A percentile compares a stretch with the other conserved stretches of the same genome.
These are phyloP conservation scores for Asteroscopus sphinx DNA, from an alignment of 2,888 invertebrate genomes.

Conservation along the genomic window DNA sequence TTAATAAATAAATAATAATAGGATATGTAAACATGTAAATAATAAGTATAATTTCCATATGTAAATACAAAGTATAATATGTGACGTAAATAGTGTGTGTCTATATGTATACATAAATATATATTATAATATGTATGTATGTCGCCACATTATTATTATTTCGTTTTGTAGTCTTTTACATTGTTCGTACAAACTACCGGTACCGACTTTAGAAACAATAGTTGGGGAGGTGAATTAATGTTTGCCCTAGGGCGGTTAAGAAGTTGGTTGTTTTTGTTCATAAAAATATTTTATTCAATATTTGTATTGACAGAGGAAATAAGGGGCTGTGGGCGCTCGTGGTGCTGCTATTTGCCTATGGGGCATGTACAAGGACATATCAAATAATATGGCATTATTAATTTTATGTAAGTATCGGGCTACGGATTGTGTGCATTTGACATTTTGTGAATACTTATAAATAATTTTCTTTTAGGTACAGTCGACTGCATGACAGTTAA, in stretches of 20 bases:
- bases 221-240: background rate
- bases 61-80: too few species aligned
- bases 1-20: too few species aligned
- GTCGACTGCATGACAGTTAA: too few species aligned
- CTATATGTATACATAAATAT: too few species aligned
- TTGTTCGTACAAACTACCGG: background rate
- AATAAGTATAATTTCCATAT: too few species aligned
- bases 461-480: background rate
- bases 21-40: too few species aligned
- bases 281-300: slow-evolving; percentile 63
- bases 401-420: slow-evolving; percentile 1
- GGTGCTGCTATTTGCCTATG: slow-evolving; percentile 56
- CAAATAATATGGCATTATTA: slow-evolving; percentile 12
- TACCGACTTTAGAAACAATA: background rate
- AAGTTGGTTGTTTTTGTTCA: slow-evolving; percentile 8
- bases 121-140: too few species aligned
- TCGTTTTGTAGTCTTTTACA: too few species aligned
- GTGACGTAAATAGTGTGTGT: too few species aligned
- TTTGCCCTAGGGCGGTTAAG: background rate
- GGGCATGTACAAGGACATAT: slow-evolving; percentile 22
- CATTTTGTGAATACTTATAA: background rate
- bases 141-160: too few species aligned
- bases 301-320: slow-evolving; percentile 77
- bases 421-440: slow-evolving; percentile 2
- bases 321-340: slow-evolving; percentile 56